These are phyloP conservation scores for Reticulitermes speratus DNA, from an alignment of 1,140 invertebrate genomes.

Conservation along the genomic window DNA sequence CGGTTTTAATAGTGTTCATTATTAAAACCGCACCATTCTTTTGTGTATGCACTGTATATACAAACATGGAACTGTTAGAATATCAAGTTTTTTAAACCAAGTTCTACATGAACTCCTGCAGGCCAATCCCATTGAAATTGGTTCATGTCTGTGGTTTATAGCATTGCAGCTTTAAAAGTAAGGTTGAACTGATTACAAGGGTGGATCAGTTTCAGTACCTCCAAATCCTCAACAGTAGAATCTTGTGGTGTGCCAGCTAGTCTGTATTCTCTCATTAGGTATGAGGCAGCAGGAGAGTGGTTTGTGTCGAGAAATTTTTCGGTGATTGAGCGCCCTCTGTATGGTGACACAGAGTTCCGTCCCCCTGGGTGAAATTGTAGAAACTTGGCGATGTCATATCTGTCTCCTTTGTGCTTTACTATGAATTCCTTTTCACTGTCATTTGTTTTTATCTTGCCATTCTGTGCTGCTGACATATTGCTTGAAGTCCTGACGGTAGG, in stretches of 20 bases:
- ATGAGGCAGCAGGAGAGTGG: slow-evolving; percentile 61
- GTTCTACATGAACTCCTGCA: too few species aligned
- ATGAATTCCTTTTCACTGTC: slow-evolving; percentile 43
- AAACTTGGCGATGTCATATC: slow-evolving; percentile 58
- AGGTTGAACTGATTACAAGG: too few species aligned
- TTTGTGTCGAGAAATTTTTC: slow-evolving; percentile 52
- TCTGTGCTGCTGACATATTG: background rate
- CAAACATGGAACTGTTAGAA: too few species aligned
- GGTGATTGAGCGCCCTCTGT: slow-evolving; percentile 52
- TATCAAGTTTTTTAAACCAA: too few species aligned
- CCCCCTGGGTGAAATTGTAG: slow-evolving; percentile 64
- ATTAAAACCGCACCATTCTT: too few species aligned
- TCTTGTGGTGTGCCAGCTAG: slow-evolving; percentile 37
- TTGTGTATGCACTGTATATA: too few species aligned
- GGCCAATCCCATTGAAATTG: too few species aligned
- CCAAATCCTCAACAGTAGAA: slow-evolving; percentile 47
- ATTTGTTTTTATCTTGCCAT: slow-evolving; percentile 22
- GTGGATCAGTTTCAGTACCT: slow-evolving; percentile 42
- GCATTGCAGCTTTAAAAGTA: too few species aligned
- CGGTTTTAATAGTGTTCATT: too few species aligned
- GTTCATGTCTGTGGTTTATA: too few species aligned
- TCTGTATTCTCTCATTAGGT: slow-evolving; percentile 58
- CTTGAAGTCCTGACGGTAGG: too few species aligned
- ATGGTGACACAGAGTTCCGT: slow-evolving; percentile 53
- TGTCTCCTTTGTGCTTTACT: slow-evolving; percentile 52